Evolutionary conservation across 1,140 invertebrate genomes (phyloP).

Genomic region (Drosophila littoralis): DNA sequence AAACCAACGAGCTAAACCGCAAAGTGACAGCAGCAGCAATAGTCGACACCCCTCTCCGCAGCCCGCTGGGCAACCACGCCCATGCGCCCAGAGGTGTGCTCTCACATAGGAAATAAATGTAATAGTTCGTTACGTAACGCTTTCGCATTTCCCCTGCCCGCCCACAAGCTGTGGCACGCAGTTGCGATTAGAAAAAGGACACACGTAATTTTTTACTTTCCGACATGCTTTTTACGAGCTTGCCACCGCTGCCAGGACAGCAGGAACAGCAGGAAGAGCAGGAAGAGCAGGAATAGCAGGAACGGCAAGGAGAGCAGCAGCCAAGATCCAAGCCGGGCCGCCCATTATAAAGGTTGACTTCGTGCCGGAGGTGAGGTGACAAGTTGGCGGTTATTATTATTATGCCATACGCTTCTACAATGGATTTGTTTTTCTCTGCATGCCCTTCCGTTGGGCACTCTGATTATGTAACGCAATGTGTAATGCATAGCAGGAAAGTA

Average conservation of each 20-base stretch:
- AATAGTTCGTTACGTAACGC: conserved; percentile 58
- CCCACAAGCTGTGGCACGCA: conserved; percentile 28
- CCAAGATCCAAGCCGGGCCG: conserved; percentile 6
- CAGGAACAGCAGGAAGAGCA: too few species aligned
- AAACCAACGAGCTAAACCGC: conserved; percentile 51
- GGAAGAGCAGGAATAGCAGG: too few species aligned
- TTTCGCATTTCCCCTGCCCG: not conserved
- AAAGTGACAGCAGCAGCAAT: conserved; percentile 54
- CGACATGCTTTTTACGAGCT: conserved; percentile 63
- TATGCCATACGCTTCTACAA: conserved; percentile 72
- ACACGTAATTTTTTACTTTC: conserved; percentile 72
- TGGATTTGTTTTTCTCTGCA: conserved; percentile 54
- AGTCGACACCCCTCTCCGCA: not conserved
- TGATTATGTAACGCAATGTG: too few species aligned
- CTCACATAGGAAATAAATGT: conserved; percentile 68
- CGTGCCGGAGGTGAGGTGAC: conserved; percentile 62
- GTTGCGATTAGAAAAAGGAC: conserved; percentile 79
- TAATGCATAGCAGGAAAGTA: too few species aligned
- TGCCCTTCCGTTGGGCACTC: too few species aligned
- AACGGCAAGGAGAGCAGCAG: not conserved
- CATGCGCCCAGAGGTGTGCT: conserved; percentile 15
- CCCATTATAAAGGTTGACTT: conserved; percentile 58
- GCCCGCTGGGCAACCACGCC: not conserved
- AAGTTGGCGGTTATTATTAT: conserved; percentile 81
- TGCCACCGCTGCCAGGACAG: not conserved